A percentile compares a stretch with the other conserved stretches of the same genome.
These are phyloP conservation scores for Polyommatus icarus DNA, from an alignment of 2,888 invertebrate genomes.

Conservation along the genomic window DNA sequence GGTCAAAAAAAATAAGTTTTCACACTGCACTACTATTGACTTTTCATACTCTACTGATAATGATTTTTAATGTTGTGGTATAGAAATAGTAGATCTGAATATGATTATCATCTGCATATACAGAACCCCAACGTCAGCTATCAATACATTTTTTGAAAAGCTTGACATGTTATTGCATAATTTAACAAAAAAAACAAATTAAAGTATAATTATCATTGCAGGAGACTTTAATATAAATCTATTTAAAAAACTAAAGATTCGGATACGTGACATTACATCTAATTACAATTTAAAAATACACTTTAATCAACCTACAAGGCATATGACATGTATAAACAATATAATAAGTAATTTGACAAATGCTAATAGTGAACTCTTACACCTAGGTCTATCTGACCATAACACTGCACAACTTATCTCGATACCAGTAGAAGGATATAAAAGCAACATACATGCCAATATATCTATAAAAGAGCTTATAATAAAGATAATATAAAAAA, in stretches of 20 bases:
- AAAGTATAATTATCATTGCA: neutral
- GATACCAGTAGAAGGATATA: neutral
- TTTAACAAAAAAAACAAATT: neutral
- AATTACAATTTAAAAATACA: neutral
- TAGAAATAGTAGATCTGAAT: neutral
- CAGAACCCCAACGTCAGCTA: no score
- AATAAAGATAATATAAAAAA: neutral
- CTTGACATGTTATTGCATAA: neutral
- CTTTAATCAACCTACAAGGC: neutral
- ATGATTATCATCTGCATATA: neutral
- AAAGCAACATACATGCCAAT: neutral
- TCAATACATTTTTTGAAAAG: constrained; percentile 2
- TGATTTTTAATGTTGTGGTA: neutral
- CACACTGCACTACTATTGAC: neutral
- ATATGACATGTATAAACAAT: no score
- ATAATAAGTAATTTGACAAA: no score
- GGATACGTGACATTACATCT: neutral
- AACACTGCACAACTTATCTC: neutral
- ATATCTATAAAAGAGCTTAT: neutral
- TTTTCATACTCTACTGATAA: neutral
- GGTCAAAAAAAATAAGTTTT: neutral
- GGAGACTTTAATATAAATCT: neutral
- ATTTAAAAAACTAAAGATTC: neutral
- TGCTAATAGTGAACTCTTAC: neutral
- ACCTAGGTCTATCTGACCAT: neutral